Percentiles rank a stretch among this genome's conserved stretches.
These are phyloP conservation scores for Sphaerophoria rueppellii DNA, from an alignment of 2,888 invertebrate species.

Conservation along the genomic window DNA sequence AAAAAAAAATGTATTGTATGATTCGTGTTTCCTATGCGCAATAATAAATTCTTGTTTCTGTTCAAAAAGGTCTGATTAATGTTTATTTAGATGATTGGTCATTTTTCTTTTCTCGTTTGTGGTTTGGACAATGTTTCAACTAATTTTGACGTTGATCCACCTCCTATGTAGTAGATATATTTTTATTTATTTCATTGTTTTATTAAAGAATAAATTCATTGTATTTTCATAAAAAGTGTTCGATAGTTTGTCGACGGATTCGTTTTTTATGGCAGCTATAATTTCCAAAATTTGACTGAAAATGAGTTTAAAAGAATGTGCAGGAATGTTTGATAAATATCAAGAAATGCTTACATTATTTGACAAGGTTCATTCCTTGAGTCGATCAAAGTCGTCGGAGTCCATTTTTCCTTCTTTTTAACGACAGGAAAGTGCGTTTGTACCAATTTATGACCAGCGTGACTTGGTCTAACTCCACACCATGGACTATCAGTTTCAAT, in stretches of 20 bases:
- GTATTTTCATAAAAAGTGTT: constrained; percentile 91
- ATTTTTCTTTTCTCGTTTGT: too few relatives aligned
- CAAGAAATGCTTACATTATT: constrained; percentile 87
- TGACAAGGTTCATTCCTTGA: constrained; percentile 95
- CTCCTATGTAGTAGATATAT: not conserved
- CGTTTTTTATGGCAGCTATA: constrained; percentile 89
- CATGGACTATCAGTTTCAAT: constrained; percentile 97
- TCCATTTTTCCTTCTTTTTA: constrained; percentile 96
- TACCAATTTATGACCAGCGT: constrained; percentile 89
- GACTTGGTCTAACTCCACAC: constrained; percentile 95
- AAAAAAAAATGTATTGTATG: too few relatives aligned
- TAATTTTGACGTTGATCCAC: too few relatives aligned
- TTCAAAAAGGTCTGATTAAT: too few relatives aligned
- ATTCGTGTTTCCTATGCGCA: too few relatives aligned
- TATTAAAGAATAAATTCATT: constrained; percentile 88
- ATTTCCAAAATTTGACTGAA: constrained; percentile 95
- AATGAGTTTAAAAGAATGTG: constrained; percentile 75
- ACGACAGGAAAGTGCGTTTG: constrained; percentile 88
- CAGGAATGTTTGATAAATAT: not conserved
- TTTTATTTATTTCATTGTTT: not conserved
- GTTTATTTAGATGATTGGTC: too few relatives aligned
- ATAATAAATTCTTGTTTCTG: too few relatives aligned
- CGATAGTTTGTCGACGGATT: constrained; percentile 88
- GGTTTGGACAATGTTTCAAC: too few relatives aligned
- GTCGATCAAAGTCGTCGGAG: constrained; percentile 89